Conservation (phyloP, 2,113 vertebrate genomes). For the Sclerurus mexicanus region DNA sequence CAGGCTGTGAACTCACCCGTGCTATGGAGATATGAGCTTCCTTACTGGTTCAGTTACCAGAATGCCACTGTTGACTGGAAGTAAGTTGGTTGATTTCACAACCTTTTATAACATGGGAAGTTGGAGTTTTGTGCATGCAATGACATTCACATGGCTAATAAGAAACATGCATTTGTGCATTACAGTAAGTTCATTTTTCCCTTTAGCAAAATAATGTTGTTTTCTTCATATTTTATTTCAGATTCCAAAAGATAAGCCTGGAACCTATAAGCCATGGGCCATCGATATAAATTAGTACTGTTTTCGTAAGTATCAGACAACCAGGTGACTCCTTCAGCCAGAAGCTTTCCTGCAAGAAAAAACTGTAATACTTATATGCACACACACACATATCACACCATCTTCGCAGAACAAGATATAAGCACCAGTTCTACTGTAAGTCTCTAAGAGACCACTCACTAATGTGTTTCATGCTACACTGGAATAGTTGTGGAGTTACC, state of each 20-base stretch:
- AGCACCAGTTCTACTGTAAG: neutral
- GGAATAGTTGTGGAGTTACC: neutral
- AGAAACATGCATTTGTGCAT: neutral
- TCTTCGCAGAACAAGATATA: neutral
- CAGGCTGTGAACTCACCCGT: neutral
- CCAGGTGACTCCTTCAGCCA: neutral
- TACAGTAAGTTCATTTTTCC: neutral
- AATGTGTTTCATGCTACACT: neutral
- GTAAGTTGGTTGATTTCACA: neutral
- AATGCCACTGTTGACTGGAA: neutral
- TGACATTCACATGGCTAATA: neutral
- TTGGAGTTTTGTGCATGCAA: neutral
- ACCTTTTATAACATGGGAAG: neutral
- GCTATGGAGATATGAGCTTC: neutral
- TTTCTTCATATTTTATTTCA: conserved; percentile 26
- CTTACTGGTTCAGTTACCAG: neutral
- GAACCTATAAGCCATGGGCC: conserved; percentile 53
- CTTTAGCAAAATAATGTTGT: neutral
- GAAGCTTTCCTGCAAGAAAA: neutral
- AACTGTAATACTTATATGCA: neutral
- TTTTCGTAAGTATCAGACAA: neutral
- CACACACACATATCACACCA: fast-evolving
- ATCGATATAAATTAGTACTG: neutral
- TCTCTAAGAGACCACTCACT: neutral
- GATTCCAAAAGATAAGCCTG: conserved; percentile 66